Evolutionary conservation across 2,797 vertebrate genomes (phyloP).

Genomic region (Myotis findleyi): DNA sequence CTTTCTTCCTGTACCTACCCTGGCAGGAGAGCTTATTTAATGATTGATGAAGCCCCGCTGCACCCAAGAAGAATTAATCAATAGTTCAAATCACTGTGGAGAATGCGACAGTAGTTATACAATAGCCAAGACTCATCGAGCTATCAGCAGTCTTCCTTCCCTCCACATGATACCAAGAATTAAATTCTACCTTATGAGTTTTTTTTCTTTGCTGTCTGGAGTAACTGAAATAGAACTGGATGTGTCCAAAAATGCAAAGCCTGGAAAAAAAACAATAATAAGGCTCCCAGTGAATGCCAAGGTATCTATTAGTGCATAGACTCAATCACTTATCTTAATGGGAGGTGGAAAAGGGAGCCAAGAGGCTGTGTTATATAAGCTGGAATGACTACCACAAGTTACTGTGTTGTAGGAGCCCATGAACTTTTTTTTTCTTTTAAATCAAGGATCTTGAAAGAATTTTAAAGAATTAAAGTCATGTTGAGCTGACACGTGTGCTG

Average conservation of each 20-base stretch:
- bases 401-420: constrained; percentile 31
- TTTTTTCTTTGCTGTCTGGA: constrained; percentile 43
- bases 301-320: constrained; percentile 69
- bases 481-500: neutral
- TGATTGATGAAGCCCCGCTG: constrained; percentile 49
- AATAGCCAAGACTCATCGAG: neutral
- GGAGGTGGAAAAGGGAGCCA: constrained; percentile 56
- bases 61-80: constrained; percentile 69
- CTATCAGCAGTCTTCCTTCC: constrained; percentile 20
- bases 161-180: neutral
- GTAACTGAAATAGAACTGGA: constrained; percentile 70
- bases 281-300: constrained; percentile 73
- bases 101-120: neutral
- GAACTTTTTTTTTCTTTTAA: neutral
- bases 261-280: constrained; percentile 58
- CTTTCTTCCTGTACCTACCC: constrained; percentile 39
- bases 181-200: neutral
- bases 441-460: constrained; percentile 19
- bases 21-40: constrained; percentile 60
- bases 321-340: constrained; percentile 76
- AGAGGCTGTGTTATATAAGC: neutral
- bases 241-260: constrained; percentile 73
- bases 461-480: neutral
- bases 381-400: constrained; percentile 42
- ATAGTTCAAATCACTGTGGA: constrained; percentile 40